Evolutionary conservation across 2,113 vertebrate genomes (phyloP), one percentile per base, ranked within the genome.

Genomic region (Reinhardtius hippoglossoides): DNA sequence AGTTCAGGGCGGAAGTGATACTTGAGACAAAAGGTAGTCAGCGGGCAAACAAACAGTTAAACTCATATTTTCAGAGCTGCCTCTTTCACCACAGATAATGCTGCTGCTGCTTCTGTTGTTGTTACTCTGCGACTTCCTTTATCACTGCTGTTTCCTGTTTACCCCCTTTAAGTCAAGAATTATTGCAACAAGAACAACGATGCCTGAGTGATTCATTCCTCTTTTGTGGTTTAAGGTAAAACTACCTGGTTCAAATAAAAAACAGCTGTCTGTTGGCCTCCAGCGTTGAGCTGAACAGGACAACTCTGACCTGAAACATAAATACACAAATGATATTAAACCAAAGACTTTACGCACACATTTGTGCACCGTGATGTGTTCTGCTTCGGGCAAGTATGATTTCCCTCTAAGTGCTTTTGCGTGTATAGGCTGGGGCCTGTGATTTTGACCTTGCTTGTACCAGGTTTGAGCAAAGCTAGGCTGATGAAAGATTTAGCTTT

Each of bases 81-180:
- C 23, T 79, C 18, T 87, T 83, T 74, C 67, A 80, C 76, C 88
- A 68, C 85, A 84, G 24, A 73, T 26, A 15, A 65, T 46, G 66
- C n/a, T 44, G 40, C 42, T 44, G n/a, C 40, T 74, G 70, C 68
- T n/a, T n/a, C n/a, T 69, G 67, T 57, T 82, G 69, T 82, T 85
- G 70, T 89, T 84, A 55, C 80, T 81, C 71, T 74, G 67, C 42
- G 21, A 89, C 85, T 86, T 90, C 87, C 88, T 90, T 87, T 83
- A 76, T 74, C 75, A 76, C 80, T 74, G 75, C 68, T 67, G 59
- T 78, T 91, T 91, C 87, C 85, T 89, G 90, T 89, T 85, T 77
- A 50, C 82, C 35, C 18, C 42, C 16, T 2, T 20, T 40, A 55
- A 54, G 56, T 37, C 15, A 20, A 62, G 71, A 74, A 42, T 56